Conservation (phyloP, 2,888 invertebrate species). For the Thyatira batis region DNA sequence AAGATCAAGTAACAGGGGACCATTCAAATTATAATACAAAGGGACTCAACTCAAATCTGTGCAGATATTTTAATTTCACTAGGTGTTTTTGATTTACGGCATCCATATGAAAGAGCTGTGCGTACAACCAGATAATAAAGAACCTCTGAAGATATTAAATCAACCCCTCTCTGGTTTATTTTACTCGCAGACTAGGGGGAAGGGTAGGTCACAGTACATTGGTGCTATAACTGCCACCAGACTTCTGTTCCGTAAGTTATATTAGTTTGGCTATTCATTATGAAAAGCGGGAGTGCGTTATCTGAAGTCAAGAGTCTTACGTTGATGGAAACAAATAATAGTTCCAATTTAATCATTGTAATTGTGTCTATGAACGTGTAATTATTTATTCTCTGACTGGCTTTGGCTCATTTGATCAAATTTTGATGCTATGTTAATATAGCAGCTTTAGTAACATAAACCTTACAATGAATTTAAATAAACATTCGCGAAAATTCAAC, state of each 20-base stretch:
- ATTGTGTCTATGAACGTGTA: background rate
- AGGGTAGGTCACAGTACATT: slow-evolving; percentile 22
- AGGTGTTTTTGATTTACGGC: slow-evolving; percentile 66
- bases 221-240: slow-evolving; percentile 35
- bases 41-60: slow-evolving; percentile 40
- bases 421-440: too few species aligned
- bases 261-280: slow-evolving; percentile 55
- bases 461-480: too few species aligned
- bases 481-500: too few species aligned
- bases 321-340: slow-evolving; percentile 24
- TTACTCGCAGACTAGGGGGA: slow-evolving; percentile 14
- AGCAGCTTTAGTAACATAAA: too few species aligned
- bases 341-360: slow-evolving; percentile 2
- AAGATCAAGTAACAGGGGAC: slow-evolving; percentile 30
- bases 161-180: slow-evolving; percentile 9
- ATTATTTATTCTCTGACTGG: too few species aligned
- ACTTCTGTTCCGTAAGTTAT: slow-evolving; percentile 47
- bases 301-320: slow-evolving; percentile 37
- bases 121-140: slow-evolving; percentile 48
- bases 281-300: slow-evolving; percentile 44
- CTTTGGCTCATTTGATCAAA: too few species aligned
- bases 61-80: slow-evolving; percentile 66
- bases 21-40: slow-evolving; percentile 42
- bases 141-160: slow-evolving; percentile 11
- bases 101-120: slow-evolving; percentile 67